phyloP scores from a whole-genome alignment of 2,888 invertebrate genomes.

The Schizotus pectinicornis region DNA sequence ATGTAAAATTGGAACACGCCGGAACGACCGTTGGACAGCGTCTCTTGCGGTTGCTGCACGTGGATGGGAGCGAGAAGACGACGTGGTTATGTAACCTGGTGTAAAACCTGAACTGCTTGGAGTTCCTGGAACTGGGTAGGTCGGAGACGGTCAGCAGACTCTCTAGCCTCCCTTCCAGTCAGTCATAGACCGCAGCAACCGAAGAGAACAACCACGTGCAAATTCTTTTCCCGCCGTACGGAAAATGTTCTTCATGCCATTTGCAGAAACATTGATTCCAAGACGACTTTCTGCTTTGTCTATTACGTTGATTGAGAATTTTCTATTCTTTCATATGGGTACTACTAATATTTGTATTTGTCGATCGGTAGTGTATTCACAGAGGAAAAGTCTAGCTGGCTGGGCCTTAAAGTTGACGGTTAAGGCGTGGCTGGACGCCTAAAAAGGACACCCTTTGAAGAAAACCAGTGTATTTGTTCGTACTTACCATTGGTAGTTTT shows the following conservation, averaged over 20 bases:
- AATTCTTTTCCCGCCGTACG: too few relatives aligned
- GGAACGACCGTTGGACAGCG: neutral
- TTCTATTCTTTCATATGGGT: too few relatives aligned
- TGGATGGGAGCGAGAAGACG: slow-evolving; percentile 37
- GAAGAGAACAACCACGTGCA: too few relatives aligned
- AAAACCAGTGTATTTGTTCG: slow-evolving; percentile 39
- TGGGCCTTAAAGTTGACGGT: slow-evolving; percentile 33
- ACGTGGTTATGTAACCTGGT: slow-evolving; percentile 42
- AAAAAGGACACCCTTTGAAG: slow-evolving; percentile 34
- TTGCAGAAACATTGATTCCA: neutral
- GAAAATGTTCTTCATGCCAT: too few relatives aligned
- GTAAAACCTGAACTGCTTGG: slow-evolving; percentile 46
- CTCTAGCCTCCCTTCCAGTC: slow-evolving; percentile 39
- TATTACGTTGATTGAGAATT: too few relatives aligned
- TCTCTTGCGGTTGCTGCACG: slow-evolving; percentile 14
- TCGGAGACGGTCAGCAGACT: slow-evolving; percentile 53
- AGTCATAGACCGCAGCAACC: slow-evolving; percentile 3
- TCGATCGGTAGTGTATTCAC: too few relatives aligned
- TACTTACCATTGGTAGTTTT: slow-evolving; percentile 35
- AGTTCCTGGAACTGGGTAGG: slow-evolving; percentile 51
- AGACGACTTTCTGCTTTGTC: too few relatives aligned
- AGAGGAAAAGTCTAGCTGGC: too few relatives aligned
- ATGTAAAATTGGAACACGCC: slow-evolving; percentile 1
- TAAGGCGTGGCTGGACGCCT: slow-evolving; percentile 51
- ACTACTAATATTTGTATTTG: too few relatives aligned